Evolutionary conservation across 1,140 invertebrate species (phyloP), one percentile per base, ranked within the genome.

Genomic region (Anthonomus grandis): DNA sequence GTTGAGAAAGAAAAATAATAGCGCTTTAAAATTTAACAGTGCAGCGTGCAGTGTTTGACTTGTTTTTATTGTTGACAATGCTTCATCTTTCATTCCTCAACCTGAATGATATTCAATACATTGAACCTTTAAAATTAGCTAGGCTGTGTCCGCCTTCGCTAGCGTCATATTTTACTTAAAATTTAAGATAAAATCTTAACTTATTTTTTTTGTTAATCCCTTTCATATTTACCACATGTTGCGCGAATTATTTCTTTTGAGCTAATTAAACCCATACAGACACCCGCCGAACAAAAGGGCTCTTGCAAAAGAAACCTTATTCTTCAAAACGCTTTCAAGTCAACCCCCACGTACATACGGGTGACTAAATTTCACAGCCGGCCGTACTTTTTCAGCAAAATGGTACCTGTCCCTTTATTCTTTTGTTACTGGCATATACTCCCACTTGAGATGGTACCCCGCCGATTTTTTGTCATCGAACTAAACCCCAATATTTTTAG

Each of bases 371-470:
- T 45, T 45, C 21, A 45, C 42, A 45, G 42, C n/a, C 42, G 42
- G 21, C 42, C 25, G 10, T 23, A 13, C 42, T 4, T 45, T 21
- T 23, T 4, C 12, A 45, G 5, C 12, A 45, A 45, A 45, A 45
- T 45, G 42, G 42, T 45, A 45, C 42, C 42, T 45, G 42, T 45
- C 42, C 42, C 21, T 45, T 45, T 38, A 4, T 42, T 19, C 39
- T 42, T n/a, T 42, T 45, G 42, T 45, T 2, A 12, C 5, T 3
- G 12, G 4, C 21, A 45, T 45, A 45, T 23, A 45, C 42, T 24
- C 42, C 42, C 42, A 45, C 42, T 45, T 45, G 42, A 45, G 42
- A 45, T 45, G 42, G 42, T 23, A 45, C 42, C 39, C 42, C 42
- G 42, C 42, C 13, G 42, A 3, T 17, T 24, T 22, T 23, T 45